Base-by-base conservation (phyloP, 2,797 vertebrate species). In the Typhlichthys eigenmanni region DNA sequence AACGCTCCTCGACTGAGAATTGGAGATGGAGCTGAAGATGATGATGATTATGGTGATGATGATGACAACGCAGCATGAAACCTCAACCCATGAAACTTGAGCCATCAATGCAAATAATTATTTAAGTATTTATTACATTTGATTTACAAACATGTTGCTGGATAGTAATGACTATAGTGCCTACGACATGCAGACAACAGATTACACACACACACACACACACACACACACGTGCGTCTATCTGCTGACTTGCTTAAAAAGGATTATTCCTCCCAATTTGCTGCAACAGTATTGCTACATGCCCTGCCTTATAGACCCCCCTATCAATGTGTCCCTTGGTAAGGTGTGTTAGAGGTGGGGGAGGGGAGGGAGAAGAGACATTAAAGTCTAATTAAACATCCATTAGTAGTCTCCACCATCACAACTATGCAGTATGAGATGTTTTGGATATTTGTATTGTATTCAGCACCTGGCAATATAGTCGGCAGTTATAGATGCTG, bases 331-430 rank as follows among this genome's bases (percentile, higher is more conserved):
- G 32, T 51, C 47, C 56, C 51, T 13, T 13, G 47, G 58, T 32
- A n/a, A 34, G 13, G 13, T 11, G 34, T 9, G 13, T 47, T 14
- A 59, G 62, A 45, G 16, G 24, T 70, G 78, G 68, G 73, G 84
- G 29, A 71, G 69, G 75, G 80, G 29, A 73, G 69, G 75, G 80
- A 72, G 69, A 34, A 11, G 49, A 60, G 56, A 69, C 74, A 65
- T 68, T 74, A 71, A 61, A 68, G 68, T 66, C 80, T 83, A 85
- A 88, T 88, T 86, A 87, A 78, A 71, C 65, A 74, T 47, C 47
- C 68, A 80, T 83, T 81, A 84, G 76, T 64, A 66, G 70, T 34
- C 64, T 64, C 13, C 66, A 16, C 17, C 34, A 60, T 16, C 62
- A n/a, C 45, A 47, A 49, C 32, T 8, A 49, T 75, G 68, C 69